Base-by-base conservation (phyloP, 2,888 invertebrate species). In the Cancer borealis region DNA sequence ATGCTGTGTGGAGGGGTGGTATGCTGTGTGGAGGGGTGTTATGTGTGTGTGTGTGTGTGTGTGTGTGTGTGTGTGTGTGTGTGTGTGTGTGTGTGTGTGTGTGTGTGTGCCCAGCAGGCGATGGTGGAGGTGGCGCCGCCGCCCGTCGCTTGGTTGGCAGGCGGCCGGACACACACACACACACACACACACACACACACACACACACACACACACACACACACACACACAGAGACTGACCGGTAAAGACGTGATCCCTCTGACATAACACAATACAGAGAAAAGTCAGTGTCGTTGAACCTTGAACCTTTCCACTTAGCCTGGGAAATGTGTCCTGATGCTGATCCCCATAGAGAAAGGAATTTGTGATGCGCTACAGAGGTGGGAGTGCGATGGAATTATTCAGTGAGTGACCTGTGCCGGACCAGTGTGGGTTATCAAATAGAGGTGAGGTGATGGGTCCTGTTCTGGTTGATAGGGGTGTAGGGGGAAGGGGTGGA, bases 381-480 rank as follows among this genome's bases (percentile, higher is more conserved):
- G 73, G 73, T 79, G 26, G n/a, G 73, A 79, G 73, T 26, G 73
- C 2, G 73, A 21, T 8, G 73, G 26, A 4, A 26, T 79, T 79
- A 79, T 79, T n/a, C 73, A 79, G n/a, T 0, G 73, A 10, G 26
- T n/a, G 73, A 12, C 26, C 5, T 6, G 73, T 5, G 73, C 73
- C 10, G 73, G 73, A 79, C 73, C 10, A 39, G 39, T 84, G 84
- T 30, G 84, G 84, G 14, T 39, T 84, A 84, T 84, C 84, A 84
- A 84, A 84, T 14, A 84, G 39, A 39, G 84, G 84, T 4, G 39
- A 84, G 84, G 84, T 84, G 84, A 84, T 84, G 84, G 84, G 84
- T 12, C 26, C n/a, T 73, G n/a, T 73, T 21, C 4, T n/a, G 26
- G 84, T 12, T 1, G 84, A 39, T 10, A 12, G 5, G 84, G 39